These are phyloP conservation scores for Caenorhabditis sp. DNA, from an alignment of 2,888 invertebrate species.

Conservation along the genomic window DNA sequence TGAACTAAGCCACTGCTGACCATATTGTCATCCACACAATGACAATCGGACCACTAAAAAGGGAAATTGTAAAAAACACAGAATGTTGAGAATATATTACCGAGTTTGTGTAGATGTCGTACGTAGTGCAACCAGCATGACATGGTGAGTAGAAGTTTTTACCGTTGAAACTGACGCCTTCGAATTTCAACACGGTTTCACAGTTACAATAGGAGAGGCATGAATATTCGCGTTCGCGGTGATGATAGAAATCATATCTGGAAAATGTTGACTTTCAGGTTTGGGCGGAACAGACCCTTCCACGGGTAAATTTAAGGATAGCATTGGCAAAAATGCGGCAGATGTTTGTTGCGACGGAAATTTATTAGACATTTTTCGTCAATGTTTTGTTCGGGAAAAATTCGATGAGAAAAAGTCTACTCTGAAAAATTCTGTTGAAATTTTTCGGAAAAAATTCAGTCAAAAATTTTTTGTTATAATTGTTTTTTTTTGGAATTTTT, in stretches of 20 bases:
- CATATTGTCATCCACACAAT: constrained; percentile 33
- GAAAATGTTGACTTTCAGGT: no score
- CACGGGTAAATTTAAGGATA: no score
- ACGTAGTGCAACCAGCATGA: constrained; percentile 78
- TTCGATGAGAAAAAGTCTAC: no score
- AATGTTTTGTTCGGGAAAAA: no score
- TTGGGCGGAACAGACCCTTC: no score
- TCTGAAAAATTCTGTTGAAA: no score
- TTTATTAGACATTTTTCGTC: no score
- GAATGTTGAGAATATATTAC: constrained; percentile 17
- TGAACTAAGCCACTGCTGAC: constrained; percentile 48
- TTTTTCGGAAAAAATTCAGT: no score
- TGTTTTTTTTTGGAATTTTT: no score
- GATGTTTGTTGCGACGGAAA: no score
- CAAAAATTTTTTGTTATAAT: no score
- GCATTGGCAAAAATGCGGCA: no score
- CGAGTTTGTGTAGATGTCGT: constrained; percentile 30
- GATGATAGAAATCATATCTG: constrained; percentile 38
- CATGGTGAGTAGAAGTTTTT: constrained; percentile 80
- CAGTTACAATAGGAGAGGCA: constrained; percentile 45
- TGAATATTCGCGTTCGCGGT: constrained; percentile 13
- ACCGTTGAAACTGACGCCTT: constrained; percentile 76
- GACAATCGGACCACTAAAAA: constrained; percentile 51
- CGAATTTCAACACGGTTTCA: constrained; percentile 72
- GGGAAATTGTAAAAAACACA: not conserved